phyloP scores from a whole-genome alignment of 1,140 invertebrate genomes.

The Oncopodura yosiiana region DNA sequence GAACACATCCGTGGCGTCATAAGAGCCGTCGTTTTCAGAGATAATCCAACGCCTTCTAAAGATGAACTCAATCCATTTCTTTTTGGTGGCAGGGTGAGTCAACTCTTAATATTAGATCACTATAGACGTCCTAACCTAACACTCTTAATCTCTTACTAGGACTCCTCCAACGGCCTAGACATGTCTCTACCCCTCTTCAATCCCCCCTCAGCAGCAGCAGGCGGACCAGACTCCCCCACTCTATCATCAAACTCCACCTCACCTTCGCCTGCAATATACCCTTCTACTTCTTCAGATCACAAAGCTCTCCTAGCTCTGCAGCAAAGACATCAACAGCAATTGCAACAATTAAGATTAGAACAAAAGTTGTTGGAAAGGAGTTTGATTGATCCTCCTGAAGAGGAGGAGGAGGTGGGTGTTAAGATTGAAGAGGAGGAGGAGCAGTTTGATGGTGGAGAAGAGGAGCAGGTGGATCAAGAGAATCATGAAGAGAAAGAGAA shows the following conservation, averaged over 20 bases:
- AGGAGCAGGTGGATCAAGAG: not conserved
- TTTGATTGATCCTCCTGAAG: slow-evolving; percentile 5
- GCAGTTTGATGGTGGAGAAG: slow-evolving; percentile 10
- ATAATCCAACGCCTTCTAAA: slow-evolving; percentile 64
- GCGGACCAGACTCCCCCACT: not conserved
- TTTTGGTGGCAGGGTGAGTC: slow-evolving; percentile 40
- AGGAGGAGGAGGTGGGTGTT: slow-evolving; percentile 7
- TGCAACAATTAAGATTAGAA: slow-evolving; percentile 25
- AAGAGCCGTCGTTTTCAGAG: slow-evolving; percentile 78
- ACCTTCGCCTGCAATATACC: not conserved
- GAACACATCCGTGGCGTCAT: slow-evolving; percentile 84
- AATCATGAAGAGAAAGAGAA: slow-evolving; percentile 7
- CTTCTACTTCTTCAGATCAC: slow-evolving; percentile 2
- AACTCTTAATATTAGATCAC: not conserved
- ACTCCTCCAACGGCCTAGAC: slow-evolving; percentile 31
- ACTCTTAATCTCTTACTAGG: slow-evolving; percentile 5
- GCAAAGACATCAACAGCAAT: slow-evolving; percentile 3
- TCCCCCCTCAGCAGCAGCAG: not conserved
- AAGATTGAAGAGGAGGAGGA: not conserved
- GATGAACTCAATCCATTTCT: slow-evolving; percentile 54
- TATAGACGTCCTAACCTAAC: not conserved
- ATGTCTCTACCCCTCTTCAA: slow-evolving; percentile 26
- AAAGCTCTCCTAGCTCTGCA: not conserved
- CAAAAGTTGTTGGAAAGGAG: no score
- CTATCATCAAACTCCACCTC: slow-evolving; percentile 2